A percentile compares a stretch with the other conserved stretches of the same genome.
Evolutionary conservation across 2,113 vertebrate genomes (phyloP).

Genomic region (Xenus cinereus): DNA sequence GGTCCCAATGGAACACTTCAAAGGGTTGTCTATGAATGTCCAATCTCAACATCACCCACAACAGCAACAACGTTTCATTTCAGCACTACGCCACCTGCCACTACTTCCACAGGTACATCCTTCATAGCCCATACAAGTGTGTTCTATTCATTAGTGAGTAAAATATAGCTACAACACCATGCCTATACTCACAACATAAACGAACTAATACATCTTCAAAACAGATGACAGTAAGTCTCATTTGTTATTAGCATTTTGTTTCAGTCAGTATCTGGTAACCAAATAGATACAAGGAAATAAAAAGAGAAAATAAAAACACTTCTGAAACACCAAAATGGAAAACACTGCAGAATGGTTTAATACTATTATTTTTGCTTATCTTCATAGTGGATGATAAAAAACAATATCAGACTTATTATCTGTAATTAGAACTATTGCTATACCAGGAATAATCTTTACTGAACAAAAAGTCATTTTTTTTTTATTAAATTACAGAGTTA

Average conservation of each 20-base stretch:
- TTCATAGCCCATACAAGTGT: not conserved
- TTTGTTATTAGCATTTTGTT: not conserved
- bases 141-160: not conserved
- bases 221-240: not conserved
- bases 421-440: not conserved
- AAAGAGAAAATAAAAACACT: not conserved
- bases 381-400: not conserved
- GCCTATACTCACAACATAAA: not conserved
- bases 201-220: not conserved
- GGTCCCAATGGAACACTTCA: conserved; percentile 73
- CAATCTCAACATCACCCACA: not conserved
- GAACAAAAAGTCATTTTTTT: not conserved
- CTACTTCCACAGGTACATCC: conserved; percentile 44
- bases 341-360: not conserved
- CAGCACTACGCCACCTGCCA: conserved; percentile 36
- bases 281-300: not conserved
- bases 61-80: conserved; percentile 66
- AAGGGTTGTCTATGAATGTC: conserved; percentile 64
- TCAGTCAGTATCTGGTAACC: not conserved
- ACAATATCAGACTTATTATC: not conserved
- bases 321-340: not conserved
- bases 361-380: not conserved
- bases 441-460: not conserved
- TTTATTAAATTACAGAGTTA: not conserved
- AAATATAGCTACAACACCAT: not conserved